These are phyloP conservation scores for Siniperca chuatsi DNA, from an alignment of 2,113 vertebrate genomes.

Conservation along the genomic window DNA sequence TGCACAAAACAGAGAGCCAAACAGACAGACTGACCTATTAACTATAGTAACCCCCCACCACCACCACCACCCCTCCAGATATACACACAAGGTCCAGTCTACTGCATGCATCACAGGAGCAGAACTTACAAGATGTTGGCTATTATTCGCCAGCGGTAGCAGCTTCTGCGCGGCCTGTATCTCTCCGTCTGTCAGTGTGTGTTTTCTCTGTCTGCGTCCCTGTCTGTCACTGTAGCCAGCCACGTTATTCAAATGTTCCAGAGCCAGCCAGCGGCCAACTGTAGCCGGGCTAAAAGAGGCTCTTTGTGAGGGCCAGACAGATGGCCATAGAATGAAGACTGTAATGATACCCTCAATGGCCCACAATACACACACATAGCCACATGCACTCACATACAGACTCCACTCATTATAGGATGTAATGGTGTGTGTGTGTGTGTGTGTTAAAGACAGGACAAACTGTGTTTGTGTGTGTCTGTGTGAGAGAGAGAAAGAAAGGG, in stretches of 20 bases:
- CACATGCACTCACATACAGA: constrained; percentile 54
- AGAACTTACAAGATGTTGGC: constrained; percentile 47
- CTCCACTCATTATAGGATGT: constrained; percentile 60
- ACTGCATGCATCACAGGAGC: constrained; percentile 31
- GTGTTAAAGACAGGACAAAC: constrained; percentile 34
- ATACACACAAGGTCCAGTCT: constrained; percentile 4
- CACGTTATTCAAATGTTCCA: constrained; percentile 75
- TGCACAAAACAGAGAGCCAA: constrained; percentile 67
- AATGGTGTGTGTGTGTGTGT: constrained; percentile 27
- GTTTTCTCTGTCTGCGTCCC: constrained; percentile 49
- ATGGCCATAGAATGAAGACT: constrained; percentile 80
- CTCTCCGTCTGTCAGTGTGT: constrained; percentile 59
- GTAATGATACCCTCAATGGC: constrained; percentile 76
- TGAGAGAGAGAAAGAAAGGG: constrained; percentile 8
- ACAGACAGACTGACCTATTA: constrained; percentile 78
- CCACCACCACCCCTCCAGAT: constrained; percentile 18
- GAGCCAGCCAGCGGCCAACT: constrained; percentile 73
- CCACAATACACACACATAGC: constrained; percentile 41
- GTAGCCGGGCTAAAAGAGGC: constrained; percentile 74
- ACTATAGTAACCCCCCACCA: constrained; percentile 47
- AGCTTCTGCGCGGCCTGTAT: constrained; percentile 39
- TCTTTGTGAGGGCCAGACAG: constrained; percentile 82
- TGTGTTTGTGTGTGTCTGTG: constrained; percentile 22
- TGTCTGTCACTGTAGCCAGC: constrained; percentile 66
- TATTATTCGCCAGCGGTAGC: constrained; percentile 38